phyloP scores from a whole-genome alignment of 2,888 invertebrate species.

The Latrodectus hesperus region DNA sequence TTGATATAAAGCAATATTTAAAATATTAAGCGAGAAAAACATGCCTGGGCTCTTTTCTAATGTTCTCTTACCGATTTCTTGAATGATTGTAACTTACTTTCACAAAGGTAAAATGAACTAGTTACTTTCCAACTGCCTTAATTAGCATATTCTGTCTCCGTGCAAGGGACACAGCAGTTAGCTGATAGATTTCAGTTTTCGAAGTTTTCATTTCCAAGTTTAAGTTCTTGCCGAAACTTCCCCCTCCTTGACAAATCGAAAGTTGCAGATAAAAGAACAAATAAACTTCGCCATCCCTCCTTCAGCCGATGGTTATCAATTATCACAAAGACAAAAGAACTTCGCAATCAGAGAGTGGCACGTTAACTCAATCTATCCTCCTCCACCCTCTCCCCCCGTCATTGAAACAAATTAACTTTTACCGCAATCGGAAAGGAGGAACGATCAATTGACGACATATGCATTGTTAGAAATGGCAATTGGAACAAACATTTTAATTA shows the following conservation, averaged over 20 bases:
- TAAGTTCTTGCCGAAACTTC: slow-evolving; percentile 3
- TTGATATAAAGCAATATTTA: too few species aligned
- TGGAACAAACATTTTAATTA: slow-evolving; percentile 66
- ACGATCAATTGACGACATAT: slow-evolving; percentile 58
- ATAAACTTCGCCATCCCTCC: neutral
- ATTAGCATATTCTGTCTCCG: neutral
- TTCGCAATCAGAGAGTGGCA: slow-evolving; percentile 31
- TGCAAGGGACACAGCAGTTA: neutral
- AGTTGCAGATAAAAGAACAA: neutral
- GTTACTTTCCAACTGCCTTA: neutral
- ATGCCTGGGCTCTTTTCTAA: too few species aligned
- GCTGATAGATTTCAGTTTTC: slow-evolving; percentile 2
- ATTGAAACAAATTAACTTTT: slow-evolving; percentile 50
- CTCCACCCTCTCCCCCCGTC: neutral
- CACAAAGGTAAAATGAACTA: too few species aligned
- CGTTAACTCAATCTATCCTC: neutral
- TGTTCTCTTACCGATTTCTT: too few species aligned
- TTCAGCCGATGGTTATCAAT: slow-evolving; percentile 48
- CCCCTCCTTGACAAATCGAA: neutral
- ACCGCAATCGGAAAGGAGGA: slow-evolving; percentile 40
- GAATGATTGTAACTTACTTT: too few species aligned
- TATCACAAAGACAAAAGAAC: slow-evolving; percentile 52
- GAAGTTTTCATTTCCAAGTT: neutral
- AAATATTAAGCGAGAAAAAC: too few species aligned
- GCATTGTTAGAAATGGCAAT: slow-evolving; percentile 41